A percentile compares a stretch with the other conserved stretches of the same genome.
Evolutionary conservation across 2,888 invertebrate genomes (phyloP).

Genomic region (Eumerus sabulonum): DNA sequence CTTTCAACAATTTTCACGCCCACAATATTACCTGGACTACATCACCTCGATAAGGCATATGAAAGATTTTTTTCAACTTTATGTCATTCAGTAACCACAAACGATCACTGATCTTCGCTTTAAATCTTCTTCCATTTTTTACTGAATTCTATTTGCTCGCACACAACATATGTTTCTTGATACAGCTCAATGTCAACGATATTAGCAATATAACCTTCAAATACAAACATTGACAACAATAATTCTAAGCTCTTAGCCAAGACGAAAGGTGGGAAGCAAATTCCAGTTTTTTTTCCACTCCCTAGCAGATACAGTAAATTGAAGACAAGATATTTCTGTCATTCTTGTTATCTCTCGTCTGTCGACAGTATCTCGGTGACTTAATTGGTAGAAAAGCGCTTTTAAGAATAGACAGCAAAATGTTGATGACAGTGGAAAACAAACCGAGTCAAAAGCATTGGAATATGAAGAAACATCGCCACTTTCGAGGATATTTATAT

Average conservation of each 20-base stretch:
- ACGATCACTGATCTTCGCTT: not conserved
- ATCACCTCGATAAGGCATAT: too few relatives aligned
- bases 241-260: constrained; percentile 49
- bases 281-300: constrained; percentile 55
- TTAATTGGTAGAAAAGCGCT: constrained; percentile 25
- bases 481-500: too few relatives aligned
- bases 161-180: constrained; percentile 35
- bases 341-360: constrained; percentile 20
- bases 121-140: constrained; percentile 4
- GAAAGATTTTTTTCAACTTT: too few relatives aligned
- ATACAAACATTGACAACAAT: constrained; percentile 46
- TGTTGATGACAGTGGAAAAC: not conserved
- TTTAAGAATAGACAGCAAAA: constrained; percentile 28
- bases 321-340: constrained; percentile 37
- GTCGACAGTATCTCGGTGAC: constrained; percentile 27
- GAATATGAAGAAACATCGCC: too few relatives aligned
- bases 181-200: constrained; percentile 56
- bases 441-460: constrained; percentile 6
- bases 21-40: too few relatives aligned
- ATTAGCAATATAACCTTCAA: constrained; percentile 64
- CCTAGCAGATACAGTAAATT: constrained; percentile 52
- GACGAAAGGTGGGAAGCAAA: constrained; percentile 11
- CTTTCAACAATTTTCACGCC: too few relatives aligned
- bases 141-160: constrained; percentile 1
- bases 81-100: not conserved